A percentile compares a stretch with the other conserved stretches of the same genome.
These are phyloP conservation scores for Ophion slaviceki DNA, from an alignment of 2,888 invertebrate genomes.

Conservation along the genomic window DNA sequence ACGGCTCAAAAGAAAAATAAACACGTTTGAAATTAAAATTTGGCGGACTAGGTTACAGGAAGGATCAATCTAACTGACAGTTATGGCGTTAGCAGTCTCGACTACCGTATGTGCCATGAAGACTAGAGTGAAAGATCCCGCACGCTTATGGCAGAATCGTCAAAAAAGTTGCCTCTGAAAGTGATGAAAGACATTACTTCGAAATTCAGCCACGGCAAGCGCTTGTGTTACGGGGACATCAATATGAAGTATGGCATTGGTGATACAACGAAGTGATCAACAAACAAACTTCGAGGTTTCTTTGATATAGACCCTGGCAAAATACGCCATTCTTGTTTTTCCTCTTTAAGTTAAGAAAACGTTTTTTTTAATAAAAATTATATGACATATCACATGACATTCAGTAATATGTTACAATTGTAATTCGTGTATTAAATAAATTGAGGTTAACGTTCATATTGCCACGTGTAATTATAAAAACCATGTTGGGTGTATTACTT, in stretches of 20 bases:
- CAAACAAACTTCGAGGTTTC: not conserved
- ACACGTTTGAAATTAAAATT: too few relatives aligned
- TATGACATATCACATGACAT: not conserved
- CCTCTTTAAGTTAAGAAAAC: not conserved
- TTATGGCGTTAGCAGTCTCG: too few relatives aligned
- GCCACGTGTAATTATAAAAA: not conserved
- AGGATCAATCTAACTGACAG: too few relatives aligned
- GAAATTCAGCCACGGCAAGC: not conserved
- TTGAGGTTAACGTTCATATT: constrained; percentile 4
- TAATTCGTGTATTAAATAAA: not conserved
- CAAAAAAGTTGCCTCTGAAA: not conserved
- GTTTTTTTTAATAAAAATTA: not conserved
- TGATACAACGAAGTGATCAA: constrained; percentile 7
- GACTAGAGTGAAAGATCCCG: not conserved
- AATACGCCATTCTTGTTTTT: not conserved
- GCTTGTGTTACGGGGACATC: not conserved
- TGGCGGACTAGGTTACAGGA: too few relatives aligned
- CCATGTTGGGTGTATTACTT: not conserved
- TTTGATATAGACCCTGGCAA: not conserved
- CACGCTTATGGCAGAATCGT: not conserved
- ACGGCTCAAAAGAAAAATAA: too few relatives aligned
- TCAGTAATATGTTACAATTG: not conserved
- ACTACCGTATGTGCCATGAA: not conserved
- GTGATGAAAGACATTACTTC: not conserved
- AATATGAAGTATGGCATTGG: not conserved